Evolutionary conservation across 2,797 vertebrate genomes (phyloP).

Genomic region (Astyanax mexicanus): DNA sequence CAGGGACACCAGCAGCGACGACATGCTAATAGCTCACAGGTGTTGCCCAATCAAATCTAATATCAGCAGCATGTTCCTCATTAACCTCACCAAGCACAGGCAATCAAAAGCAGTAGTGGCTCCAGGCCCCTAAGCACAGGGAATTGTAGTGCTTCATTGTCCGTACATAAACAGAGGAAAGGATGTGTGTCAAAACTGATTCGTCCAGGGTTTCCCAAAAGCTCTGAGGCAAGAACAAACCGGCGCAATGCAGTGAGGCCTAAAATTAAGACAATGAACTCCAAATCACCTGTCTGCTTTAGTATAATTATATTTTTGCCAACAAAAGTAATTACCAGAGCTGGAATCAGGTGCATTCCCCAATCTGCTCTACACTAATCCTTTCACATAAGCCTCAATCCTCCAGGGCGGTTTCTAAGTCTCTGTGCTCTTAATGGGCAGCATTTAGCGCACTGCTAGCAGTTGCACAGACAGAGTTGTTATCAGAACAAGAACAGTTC

Average conservation of each 20-base stretch:
- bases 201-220: neutral
- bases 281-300: neutral
- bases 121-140: no score
- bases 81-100: slow-evolving; percentile 32
- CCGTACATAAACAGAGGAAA: no score
- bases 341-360: neutral
- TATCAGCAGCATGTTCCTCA: slow-evolving; percentile 30
- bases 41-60: slow-evolving; percentile 39
- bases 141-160: no score
- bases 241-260: neutral
- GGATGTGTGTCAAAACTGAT: neutral
- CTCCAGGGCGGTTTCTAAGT: neutral
- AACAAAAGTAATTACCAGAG: neutral
- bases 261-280: neutral
- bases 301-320: neutral
- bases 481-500: no score
- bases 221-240: neutral
- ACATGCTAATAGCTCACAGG: slow-evolving; percentile 35
- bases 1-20: slow-evolving; percentile 13
- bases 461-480: no score
- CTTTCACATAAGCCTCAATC: no score
- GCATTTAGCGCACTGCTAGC: neutral
- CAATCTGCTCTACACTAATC: no score
- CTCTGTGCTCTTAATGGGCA: neutral
- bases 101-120: slow-evolving; percentile 20